Evolutionary conservation across 2,797 vertebrate genomes (phyloP).

Genomic region (Cynodonichthys magdalenae): DNA sequence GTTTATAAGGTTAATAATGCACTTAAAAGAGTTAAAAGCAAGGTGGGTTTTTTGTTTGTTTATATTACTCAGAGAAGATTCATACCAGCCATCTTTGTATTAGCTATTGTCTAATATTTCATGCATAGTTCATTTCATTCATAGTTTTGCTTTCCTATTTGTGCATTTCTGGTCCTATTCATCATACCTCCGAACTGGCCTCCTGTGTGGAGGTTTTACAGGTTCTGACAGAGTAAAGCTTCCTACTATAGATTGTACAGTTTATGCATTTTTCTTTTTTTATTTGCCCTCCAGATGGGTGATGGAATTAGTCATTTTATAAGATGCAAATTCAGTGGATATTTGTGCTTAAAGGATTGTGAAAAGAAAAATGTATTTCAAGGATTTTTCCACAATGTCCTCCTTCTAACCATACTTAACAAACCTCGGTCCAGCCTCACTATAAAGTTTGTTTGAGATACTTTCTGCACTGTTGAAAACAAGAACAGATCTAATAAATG

Average conservation of each 20-base stretch:
- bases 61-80: background rate
- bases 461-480: background rate
- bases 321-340: slow-evolving; percentile 1
- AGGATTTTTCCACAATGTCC: slow-evolving; percentile 18
- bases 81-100: slow-evolving; percentile 19
- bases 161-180: slow-evolving; percentile 25
- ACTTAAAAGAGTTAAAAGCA: background rate
- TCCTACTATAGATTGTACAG: slow-evolving; percentile 27
- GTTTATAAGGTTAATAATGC: slow-evolving; percentile 17
- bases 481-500: background rate
- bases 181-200: slow-evolving; percentile 27
- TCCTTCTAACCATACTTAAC: slow-evolving; percentile 15
- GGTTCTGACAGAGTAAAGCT: slow-evolving; percentile 19
- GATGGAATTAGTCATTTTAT: slow-evolving; percentile 29
- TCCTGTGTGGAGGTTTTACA: slow-evolving; percentile 33
- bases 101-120: slow-evolving; percentile 23
- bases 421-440: background rate
- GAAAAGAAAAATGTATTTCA: slow-evolving; percentile 1
- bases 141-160: slow-evolving; percentile 18
- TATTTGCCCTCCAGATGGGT: slow-evolving; percentile 1
- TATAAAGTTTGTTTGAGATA: slow-evolving; percentile 9
- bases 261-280: slow-evolving; percentile 9
- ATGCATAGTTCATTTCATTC: slow-evolving; percentile 37
- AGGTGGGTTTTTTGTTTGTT: slow-evolving; percentile 9
- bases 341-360: slow-evolving; percentile 8